These are phyloP conservation scores for Platorchestia sp. DNA, from an alignment of 1,140 invertebrate species.

Conservation along the genomic window DNA sequence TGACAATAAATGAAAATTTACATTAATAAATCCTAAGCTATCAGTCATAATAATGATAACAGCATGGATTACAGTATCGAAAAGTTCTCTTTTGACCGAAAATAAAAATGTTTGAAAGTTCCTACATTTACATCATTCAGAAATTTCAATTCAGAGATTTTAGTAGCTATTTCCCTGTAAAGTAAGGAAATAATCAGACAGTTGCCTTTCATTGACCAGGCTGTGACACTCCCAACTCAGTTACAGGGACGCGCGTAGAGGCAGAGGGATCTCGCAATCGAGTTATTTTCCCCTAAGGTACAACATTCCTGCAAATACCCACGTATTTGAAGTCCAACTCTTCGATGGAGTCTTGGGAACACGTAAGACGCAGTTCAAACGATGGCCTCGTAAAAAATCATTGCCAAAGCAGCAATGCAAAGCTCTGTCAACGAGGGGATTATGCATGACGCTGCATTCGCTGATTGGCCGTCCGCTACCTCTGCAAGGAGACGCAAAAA, in stretches of 20 bases:
- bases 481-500: neutral
- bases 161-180: neutral
- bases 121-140: neutral
- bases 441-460: neutral
- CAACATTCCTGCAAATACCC: neutral
- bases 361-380: constrained; percentile 15
- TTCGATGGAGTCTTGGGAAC: neutral
- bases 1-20: too few species aligned
- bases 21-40: too few species aligned
- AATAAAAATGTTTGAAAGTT: neutral
- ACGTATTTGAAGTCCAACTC: constrained; percentile 23
- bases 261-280: constrained; percentile 7
- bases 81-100: neutral
- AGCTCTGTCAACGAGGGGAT: neutral
- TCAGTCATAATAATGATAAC: neutral
- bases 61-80: neutral
- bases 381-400: neutral
- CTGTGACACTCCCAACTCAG: constrained; percentile 23
- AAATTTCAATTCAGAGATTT: neutral
- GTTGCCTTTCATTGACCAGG: neutral
- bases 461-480: constrained; percentile 38
- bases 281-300: constrained; percentile 23
- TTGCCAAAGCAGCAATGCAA: neutral
- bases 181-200: neutral
- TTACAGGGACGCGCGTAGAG: neutral